These are phyloP conservation scores for Eupelmus urozonus DNA, from an alignment of 2,888 invertebrate species.

Conservation along the genomic window DNA sequence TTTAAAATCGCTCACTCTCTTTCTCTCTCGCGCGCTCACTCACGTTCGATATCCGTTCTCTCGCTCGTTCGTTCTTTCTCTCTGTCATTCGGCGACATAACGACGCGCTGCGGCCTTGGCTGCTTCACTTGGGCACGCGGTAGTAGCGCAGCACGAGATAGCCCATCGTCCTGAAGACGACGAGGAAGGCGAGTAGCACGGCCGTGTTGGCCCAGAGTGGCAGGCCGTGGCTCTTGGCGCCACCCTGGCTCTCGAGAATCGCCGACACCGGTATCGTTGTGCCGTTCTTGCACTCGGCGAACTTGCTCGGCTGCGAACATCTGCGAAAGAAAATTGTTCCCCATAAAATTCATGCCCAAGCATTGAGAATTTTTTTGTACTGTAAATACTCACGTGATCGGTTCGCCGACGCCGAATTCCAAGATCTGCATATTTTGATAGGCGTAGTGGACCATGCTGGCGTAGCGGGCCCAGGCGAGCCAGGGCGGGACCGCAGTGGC, in stretches of 20 bases:
- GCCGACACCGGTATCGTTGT: slow-evolving; percentile 83
- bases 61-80: slow-evolving; percentile 12
- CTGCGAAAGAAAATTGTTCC: slow-evolving; percentile 78
- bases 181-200: slow-evolving; percentile 84
- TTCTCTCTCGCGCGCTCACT: background rate
- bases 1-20: slow-evolving; percentile 35
- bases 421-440: slow-evolving; percentile 90
- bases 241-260: slow-evolving; percentile 83
- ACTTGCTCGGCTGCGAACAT: slow-evolving; percentile 84
- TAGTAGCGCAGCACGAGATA: slow-evolving; percentile 86
- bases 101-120: no score
- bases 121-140: slow-evolving; percentile 83
- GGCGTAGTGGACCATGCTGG: slow-evolving; percentile 88
- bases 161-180: slow-evolving; percentile 85
- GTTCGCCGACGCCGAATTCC: slow-evolving; percentile 85
- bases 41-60: background rate
- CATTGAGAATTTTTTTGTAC: no score
- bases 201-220: slow-evolving; percentile 87
- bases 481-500: slow-evolving; percentile 86
- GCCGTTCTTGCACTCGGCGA: slow-evolving; percentile 81
- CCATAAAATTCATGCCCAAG: no score
- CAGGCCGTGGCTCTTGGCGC: slow-evolving; percentile 77
- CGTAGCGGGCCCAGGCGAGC: slow-evolving; percentile 86
- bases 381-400: slow-evolving; percentile 81
- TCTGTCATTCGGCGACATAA: background rate